phyloP scores from a whole-genome alignment of 1,140 invertebrate genomes.

The Adoxophyes honmai region DNA sequence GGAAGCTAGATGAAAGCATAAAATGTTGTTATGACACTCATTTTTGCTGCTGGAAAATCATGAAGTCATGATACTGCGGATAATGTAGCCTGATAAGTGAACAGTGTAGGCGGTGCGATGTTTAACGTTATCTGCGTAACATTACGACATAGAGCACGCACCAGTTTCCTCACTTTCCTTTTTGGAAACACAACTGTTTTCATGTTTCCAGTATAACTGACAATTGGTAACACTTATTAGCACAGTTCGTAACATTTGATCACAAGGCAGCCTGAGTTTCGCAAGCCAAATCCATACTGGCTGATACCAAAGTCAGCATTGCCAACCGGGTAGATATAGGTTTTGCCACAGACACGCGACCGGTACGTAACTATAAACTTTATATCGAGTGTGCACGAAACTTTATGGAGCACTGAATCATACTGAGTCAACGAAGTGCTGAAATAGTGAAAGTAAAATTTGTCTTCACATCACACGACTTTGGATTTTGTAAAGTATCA shows the following conservation, averaged over 20 bases:
- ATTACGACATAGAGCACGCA: conserved; percentile 34
- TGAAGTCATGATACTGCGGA: too few relatives aligned
- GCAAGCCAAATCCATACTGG: conserved; percentile 53
- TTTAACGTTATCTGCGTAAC: conserved; percentile 23
- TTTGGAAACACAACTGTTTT: conserved; percentile 49
- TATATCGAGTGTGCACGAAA: conserved; percentile 50
- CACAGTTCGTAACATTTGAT: conserved; percentile 20
- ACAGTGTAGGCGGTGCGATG: conserved; percentile 16
- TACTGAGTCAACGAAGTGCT: conserved; percentile 8
- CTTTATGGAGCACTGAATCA: conserved; percentile 14
- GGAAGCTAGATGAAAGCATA: too few relatives aligned
- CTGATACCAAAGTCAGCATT: conserved; percentile 51
- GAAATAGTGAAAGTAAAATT: conserved; percentile 13
- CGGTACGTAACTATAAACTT: conserved; percentile 37
- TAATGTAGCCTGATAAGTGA: too few relatives aligned
- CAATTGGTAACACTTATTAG: conserved; percentile 21
- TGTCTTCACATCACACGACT: neutral
- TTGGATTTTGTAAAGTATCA: too few relatives aligned
- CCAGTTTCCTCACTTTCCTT: conserved; percentile 56
- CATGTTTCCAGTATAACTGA: conserved; percentile 25
- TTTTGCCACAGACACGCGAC: conserved; percentile 65
- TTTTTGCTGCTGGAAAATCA: too few relatives aligned
- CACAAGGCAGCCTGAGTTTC: conserved; percentile 43
- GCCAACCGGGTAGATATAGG: conserved; percentile 46
- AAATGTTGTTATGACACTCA: too few relatives aligned